Percentiles rank a stretch among this genome's conserved stretches.
These are phyloP conservation scores for Hoplias malabaricus DNA, from an alignment of 2,113 vertebrate genomes.

Conservation along the genomic window DNA sequence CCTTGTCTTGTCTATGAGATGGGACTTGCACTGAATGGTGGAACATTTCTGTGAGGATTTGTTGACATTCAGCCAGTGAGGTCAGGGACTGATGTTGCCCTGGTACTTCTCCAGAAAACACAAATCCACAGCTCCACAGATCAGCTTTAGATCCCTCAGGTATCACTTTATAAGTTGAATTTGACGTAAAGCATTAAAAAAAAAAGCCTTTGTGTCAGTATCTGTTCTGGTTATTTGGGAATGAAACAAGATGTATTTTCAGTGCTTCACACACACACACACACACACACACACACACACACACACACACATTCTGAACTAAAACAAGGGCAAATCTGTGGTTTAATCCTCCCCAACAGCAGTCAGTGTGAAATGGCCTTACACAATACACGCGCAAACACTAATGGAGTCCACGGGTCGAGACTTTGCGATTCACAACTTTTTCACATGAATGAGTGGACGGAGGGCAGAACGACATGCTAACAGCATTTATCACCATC, in stretches of 20 bases:
- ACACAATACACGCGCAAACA: neutral
- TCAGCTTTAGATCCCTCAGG: too few species aligned
- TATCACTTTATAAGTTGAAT: too few species aligned
- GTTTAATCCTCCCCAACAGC: constrained; percentile 8
- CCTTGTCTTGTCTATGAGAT: constrained; percentile 6
- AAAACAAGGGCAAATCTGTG: neutral
- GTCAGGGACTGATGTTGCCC: too few species aligned
- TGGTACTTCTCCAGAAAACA: too few species aligned
- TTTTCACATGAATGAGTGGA: neutral
- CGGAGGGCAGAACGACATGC: neutral
- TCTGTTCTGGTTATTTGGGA: too few species aligned
- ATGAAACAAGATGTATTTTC: too few species aligned
- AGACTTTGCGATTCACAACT: neutral
- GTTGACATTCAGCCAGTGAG: too few species aligned
- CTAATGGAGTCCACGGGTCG: neutral
- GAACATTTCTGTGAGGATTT: too few species aligned
- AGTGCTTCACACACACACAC: neutral
- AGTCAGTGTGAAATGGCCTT: neutral
- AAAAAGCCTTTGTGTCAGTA: too few species aligned
- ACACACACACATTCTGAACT: neutral
- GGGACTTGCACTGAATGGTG: too few species aligned
- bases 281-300: neutral
- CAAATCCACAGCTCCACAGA: too few species aligned
- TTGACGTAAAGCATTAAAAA: too few species aligned
- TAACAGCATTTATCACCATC: constrained; percentile 9